Evolutionary conservation across 2,113 vertebrate genomes (phyloP).

Genomic region (Eira barbara): DNA sequence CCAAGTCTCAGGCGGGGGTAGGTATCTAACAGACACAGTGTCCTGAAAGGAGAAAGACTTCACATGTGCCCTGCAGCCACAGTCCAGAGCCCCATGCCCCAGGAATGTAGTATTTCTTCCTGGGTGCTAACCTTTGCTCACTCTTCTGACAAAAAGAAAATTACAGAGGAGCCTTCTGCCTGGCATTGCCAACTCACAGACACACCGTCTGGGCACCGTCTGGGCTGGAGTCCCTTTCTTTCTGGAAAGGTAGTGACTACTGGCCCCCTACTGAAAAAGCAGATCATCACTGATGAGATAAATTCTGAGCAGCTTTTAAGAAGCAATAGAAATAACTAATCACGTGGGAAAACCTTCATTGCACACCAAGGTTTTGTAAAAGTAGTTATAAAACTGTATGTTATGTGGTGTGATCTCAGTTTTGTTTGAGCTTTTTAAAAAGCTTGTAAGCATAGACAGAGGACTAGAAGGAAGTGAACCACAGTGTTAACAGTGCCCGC

Average conservation of each 20-base stretch:
- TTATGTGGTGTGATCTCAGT: background rate
- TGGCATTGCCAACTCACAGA: background rate
- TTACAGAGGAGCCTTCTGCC: background rate
- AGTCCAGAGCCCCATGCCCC: fast-evolving
- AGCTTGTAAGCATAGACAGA: background rate
- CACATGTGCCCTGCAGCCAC: background rate
- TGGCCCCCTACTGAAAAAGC: background rate
- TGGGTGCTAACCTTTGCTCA: background rate
- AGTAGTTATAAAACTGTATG: background rate
- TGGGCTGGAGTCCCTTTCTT: background rate
- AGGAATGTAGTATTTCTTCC: background rate
- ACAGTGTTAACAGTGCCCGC: background rate
- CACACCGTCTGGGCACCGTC: background rate
- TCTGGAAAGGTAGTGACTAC: background rate
- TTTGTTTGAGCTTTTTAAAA: background rate
- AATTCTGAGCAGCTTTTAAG: background rate
- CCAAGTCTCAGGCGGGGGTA: background rate
- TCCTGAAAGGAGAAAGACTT: background rate
- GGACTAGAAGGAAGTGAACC: background rate
- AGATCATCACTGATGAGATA: background rate
- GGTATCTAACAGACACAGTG: background rate
- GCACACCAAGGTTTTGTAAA: background rate
- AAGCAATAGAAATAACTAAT: background rate
- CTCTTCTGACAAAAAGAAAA: background rate
- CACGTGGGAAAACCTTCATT: background rate